Evolutionary conservation across 2,797 vertebrate genomes (phyloP).

Genomic region (Danio kyathit): DNA sequence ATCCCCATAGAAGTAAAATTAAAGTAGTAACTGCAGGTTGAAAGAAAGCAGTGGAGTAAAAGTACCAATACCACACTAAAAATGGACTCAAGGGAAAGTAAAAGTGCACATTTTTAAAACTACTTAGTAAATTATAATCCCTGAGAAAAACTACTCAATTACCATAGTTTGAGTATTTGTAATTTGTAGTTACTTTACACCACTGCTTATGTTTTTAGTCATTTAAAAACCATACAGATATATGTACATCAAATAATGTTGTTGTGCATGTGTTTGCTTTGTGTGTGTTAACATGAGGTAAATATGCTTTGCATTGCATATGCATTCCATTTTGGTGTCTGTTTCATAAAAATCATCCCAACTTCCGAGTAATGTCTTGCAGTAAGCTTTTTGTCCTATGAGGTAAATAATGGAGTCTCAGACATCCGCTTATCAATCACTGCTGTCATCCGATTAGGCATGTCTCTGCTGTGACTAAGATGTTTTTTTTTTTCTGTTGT

Average conservation of each 20-base stretch:
- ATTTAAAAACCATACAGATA: neutral
- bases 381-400: neutral
- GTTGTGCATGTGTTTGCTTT: neutral
- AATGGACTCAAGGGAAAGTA: no score
- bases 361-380: neutral
- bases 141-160: no score
- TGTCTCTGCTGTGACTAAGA: constrained; percentile 13
- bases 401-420: neutral
- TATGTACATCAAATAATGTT: neutral
- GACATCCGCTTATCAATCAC: constrained; percentile 11
- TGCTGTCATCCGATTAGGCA: constrained; percentile 14
- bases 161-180: no score
- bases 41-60: no score
- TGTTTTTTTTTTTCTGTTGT: neutral
- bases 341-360: neutral
- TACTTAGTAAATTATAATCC: no score
- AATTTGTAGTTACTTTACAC: no score
- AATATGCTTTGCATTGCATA: neutral
- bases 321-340: neutral
- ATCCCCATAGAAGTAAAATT: no score
- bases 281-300: neutral
- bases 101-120: no score
- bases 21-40: no score
- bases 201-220: neutral
- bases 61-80: no score